A percentile compares a stretch with the other conserved stretches of the same genome.
These are phyloP conservation scores for Tupiocoris notatus DNA, from an alignment of 2,888 invertebrate species.

Conservation along the genomic window DNA sequence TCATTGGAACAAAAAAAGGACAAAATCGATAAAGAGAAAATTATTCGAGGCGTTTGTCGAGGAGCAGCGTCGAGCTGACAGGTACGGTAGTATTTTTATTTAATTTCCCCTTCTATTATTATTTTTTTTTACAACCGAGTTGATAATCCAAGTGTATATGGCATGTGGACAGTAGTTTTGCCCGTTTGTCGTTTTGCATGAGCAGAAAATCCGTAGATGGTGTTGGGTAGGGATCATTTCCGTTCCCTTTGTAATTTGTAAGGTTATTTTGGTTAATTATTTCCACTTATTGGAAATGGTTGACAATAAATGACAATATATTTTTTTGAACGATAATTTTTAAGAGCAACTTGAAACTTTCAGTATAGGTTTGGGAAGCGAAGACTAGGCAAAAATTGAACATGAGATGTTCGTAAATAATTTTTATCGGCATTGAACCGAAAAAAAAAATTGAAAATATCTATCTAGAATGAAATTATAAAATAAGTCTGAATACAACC, in stretches of 20 bases:
- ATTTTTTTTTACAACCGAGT: slow-evolving; percentile 3
- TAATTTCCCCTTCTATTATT: not conserved
- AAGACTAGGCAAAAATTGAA: too few species aligned
- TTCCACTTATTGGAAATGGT: too few species aligned
- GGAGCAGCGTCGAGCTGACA: slow-evolving; percentile 6
- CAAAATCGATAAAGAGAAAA: not conserved
- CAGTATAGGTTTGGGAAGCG: too few species aligned
- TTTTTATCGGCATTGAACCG: too few species aligned
- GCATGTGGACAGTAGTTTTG: slow-evolving; percentile 32
- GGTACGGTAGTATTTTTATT: slow-evolving; percentile 23
- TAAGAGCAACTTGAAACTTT: too few species aligned
- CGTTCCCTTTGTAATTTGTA: not conserved
- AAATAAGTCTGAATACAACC: too few species aligned
- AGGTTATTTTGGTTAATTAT: too few species aligned
- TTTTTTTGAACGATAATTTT: too few species aligned
- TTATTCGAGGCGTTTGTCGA: not conserved
- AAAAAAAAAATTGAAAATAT: too few species aligned
- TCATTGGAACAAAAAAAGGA: not conserved
- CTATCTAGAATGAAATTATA: too few species aligned
- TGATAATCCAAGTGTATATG: slow-evolving; percentile 30
- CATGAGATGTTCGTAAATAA: too few species aligned
- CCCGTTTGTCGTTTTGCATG: slow-evolving; percentile 7
- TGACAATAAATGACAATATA: too few species aligned
- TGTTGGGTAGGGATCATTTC: slow-evolving; percentile 34
- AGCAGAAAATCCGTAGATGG: not conserved